These are phyloP conservation scores for Hypotaenidia philippensis DNA, from an alignment of 2,797 vertebrate genomes.

Conservation along the genomic window DNA sequence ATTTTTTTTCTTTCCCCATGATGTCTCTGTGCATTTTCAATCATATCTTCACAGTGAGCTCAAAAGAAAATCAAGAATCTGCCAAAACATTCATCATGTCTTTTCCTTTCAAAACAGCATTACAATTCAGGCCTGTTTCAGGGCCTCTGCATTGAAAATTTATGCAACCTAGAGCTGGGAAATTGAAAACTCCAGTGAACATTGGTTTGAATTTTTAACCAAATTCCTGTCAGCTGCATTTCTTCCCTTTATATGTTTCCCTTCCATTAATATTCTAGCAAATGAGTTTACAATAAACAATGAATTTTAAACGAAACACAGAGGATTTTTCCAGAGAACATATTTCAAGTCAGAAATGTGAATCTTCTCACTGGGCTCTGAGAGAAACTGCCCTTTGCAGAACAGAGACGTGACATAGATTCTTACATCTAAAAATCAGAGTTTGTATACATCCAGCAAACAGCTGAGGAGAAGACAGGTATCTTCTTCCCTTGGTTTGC, in stretches of 20 bases:
- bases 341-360: slow-evolving; percentile 16
- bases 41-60: slow-evolving; percentile 22
- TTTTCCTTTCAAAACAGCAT: slow-evolving; percentile 58
- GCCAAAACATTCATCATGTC: slow-evolving; percentile 57
- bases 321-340: slow-evolving; percentile 25
- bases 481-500: not conserved
- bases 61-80: slow-evolving; percentile 53
- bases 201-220: slow-evolving; percentile 65
- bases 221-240: slow-evolving; percentile 61
- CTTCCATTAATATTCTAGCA: slow-evolving; percentile 51
- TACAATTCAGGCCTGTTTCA: slow-evolving; percentile 44
- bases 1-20: too few relatives aligned
- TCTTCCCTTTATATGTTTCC: slow-evolving; percentile 51
- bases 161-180: slow-evolving; percentile 11
- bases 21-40: slow-evolving; percentile 30
- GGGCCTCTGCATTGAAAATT: slow-evolving; percentile 9
- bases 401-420: not conserved
- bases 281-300: slow-evolving; percentile 60
- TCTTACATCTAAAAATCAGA: not conserved
- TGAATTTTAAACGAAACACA: slow-evolving; percentile 59
- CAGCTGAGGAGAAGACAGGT: not conserved
- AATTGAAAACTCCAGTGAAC: slow-evolving; percentile 54
- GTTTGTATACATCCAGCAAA: not conserved
- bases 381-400: not conserved
- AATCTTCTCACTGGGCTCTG: not conserved